Evolutionary conservation across 2,888 invertebrate species (phyloP), one percentile per base, ranked within the genome.

Genomic region (Philonicus albiceps): DNA sequence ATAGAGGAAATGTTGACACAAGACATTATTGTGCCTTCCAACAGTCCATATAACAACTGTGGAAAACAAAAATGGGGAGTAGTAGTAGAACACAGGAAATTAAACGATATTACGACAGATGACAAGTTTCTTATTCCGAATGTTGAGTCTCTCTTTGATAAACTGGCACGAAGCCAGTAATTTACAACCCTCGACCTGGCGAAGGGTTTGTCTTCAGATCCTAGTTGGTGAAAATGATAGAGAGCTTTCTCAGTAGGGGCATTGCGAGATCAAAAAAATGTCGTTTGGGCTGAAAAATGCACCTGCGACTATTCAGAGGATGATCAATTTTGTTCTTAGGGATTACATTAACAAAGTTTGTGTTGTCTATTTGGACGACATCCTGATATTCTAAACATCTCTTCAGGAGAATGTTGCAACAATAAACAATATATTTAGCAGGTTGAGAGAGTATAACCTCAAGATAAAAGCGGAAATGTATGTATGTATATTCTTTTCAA

Each of bases 351-450:
- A 87, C 31, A 40, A 2, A 31, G 75, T 55, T n/a, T 87, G 87
- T 16, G 80, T 85, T 5, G 87, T 85, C 1, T 87, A 86, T 43
- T 13, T 87, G 1, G 87, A 87, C 16, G 86, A 87, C 27, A 84
- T 87, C 31, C 30, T 87, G 0, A 53, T 88, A 3, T 87, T 87
- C 49, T 74, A 40, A n/a, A 86, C 87, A 13, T 86, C 75, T 4
- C 40, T 88, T 30, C 72, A 72, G 30, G 87, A 87, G 74, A 83
- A 86, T 40, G 80, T 74, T n/a, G 49, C 19, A n/a, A 22, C 34
- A 31, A 75, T 75, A 22, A 8, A 37, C n/a, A 75, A 75, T 16
- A 73, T 83, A 37, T 84, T 87, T 22, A n/a, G 53, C 31, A 87
- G 40, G 27, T 73, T 87, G 5, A n/a, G 74, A 16, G 73, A 86